phyloP scores from a whole-genome alignment of 2,888 invertebrate genomes.

The Flexamia atlantica region DNA sequence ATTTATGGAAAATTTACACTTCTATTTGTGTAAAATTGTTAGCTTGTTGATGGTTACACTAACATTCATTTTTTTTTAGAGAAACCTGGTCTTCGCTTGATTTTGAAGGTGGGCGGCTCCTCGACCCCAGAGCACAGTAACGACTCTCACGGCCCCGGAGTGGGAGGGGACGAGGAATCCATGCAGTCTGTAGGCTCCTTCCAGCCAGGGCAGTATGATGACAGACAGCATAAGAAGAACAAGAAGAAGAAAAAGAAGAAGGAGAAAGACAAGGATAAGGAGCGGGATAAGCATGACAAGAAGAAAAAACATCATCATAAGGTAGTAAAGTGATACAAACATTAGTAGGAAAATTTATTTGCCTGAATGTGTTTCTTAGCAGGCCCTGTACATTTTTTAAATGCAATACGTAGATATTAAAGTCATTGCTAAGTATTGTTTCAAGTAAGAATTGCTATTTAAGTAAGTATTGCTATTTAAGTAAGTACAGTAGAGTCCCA shows the following conservation, averaged over 20 bases:
- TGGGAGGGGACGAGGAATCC: conserved; percentile 73
- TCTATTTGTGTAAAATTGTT: too few relatives aligned
- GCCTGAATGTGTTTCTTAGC: too few relatives aligned
- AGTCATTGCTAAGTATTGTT: too few relatives aligned
- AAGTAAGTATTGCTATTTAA: too few relatives aligned
- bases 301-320: conserved; percentile 86
- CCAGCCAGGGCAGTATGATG: conserved; percentile 72
- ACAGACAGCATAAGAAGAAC: conserved; percentile 79
- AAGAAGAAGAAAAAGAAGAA: conserved; percentile 86
- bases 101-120: conserved; percentile 84
- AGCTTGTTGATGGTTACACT: background rate
- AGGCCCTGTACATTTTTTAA: too few relatives aligned
- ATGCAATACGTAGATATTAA: too few relatives aligned
- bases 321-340: conserved; percentile 66
- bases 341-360: too few relatives aligned
- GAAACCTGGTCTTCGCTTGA: conserved; percentile 82
- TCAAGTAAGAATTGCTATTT: too few relatives aligned
- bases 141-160: conserved; percentile 75
- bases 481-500: too few relatives aligned
- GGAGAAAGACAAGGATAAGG: conserved; percentile 82
- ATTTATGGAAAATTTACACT: too few relatives aligned
- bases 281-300: conserved; percentile 80
- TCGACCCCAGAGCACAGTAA: conserved; percentile 81
- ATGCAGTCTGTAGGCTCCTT: conserved; percentile 73
- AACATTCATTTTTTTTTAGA: conserved; percentile 72